Evolutionary conservation across 2,797 vertebrate genomes (phyloP), one percentile per base, ranked within the genome.

Genomic region (Remorina albescens): DNA sequence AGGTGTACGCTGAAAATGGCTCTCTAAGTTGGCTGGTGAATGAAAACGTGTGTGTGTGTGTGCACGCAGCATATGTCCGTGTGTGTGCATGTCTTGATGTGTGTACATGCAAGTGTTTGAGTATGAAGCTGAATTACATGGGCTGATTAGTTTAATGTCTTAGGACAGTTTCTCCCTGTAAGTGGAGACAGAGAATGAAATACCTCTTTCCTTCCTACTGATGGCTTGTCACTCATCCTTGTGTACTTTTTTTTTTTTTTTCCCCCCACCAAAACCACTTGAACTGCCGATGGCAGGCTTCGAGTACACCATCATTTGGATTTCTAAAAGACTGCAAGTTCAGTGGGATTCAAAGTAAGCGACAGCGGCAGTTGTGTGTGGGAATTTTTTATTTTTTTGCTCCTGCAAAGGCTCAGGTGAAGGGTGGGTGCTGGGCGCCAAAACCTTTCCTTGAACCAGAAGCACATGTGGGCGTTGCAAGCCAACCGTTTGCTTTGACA

Each of bases 141-240:
- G 76, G 61, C 79, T 89, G 89, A 91, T 88, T 91, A 81, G 61
- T 85, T 88, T 84, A 71, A 83, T 76, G 80, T 86, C 71, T 81
- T 72, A 74, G 74, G 81, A 84, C 68, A 77, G 55, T 68, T 84
- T 84, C 67, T 71, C 60, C 41, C 50, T 66, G 57, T 76, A 73
- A 76, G 79, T 79, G 53, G 65, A 72, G 77, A 81, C 72, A 68
- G 70, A 80, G 81, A 86, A 76, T 84, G 67, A 86, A 83, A 84
- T 68, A 50, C 71, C 54, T 82, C 56, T 70, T 72, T 78, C 69
- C 69, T 58, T 69, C 72, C 56, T 42, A 32, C 72, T 5, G 21
- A 26, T 64, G 54, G 69, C 78, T 72, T 79, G 83, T 85, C 86
- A 79, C 76, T 88, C 82, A 80, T 81, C 64, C 41, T 49, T 49